phyloP scores from a whole-genome alignment of 2,888 invertebrate species.

The Arctia plantaginis region DNA sequence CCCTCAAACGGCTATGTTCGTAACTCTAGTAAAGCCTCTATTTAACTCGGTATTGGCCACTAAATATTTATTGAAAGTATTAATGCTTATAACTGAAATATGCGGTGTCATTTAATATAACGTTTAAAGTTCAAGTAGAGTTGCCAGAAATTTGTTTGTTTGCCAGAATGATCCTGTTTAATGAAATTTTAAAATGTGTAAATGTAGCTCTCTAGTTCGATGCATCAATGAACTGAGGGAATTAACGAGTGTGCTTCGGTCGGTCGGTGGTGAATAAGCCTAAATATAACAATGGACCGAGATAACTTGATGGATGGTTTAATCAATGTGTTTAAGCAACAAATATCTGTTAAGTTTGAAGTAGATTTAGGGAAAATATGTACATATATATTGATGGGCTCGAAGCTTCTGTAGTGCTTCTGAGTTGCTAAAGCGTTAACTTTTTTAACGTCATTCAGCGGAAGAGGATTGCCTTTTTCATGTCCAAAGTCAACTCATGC shows the following conservation, averaged over 20 bases:
- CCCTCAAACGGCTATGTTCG: constrained; percentile 44
- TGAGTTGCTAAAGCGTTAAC: too few relatives aligned
- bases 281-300: neutral
- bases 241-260: neutral
- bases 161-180: neutral
- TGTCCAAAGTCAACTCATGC: too few relatives aligned
- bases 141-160: neutral
- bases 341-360: neutral
- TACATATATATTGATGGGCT: too few relatives aligned
- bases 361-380: too few relatives aligned
- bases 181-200: neutral
- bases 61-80: constrained; percentile 51
- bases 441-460: too few relatives aligned
- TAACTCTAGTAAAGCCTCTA: constrained; percentile 49
- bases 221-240: neutral
- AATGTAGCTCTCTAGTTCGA: neutral
- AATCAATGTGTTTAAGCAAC: neutral
- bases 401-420: too few relatives aligned
- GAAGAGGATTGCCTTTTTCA: too few relatives aligned
- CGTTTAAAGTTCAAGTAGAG: neutral
- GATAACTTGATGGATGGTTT: neutral
- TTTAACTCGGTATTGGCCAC: constrained; percentile 50
- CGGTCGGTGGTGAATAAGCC: neutral
- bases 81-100: constrained; percentile 8
- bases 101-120: constrained; percentile 5